phyloP scores from a whole-genome alignment of 1,140 invertebrate genomes.

The Sarcophaga peregrina region DNA sequence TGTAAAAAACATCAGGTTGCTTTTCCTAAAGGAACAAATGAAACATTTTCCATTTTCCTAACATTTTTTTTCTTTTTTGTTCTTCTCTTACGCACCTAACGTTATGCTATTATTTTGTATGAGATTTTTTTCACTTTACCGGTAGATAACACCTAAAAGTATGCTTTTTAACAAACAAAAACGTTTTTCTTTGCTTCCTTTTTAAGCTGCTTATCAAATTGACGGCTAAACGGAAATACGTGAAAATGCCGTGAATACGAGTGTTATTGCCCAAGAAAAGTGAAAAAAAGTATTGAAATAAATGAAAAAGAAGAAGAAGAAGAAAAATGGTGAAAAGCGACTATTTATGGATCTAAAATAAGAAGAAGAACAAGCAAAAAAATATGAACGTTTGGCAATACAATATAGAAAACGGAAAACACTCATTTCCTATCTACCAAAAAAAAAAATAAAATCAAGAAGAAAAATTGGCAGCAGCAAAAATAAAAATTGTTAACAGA shows the following conservation, averaged over 20 bases:
- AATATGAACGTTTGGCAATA: too few species aligned
- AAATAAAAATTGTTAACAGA: background rate
- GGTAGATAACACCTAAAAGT: background rate
- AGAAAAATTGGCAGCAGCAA: background rate
- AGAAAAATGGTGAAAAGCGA: background rate
- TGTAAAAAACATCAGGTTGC: too few species aligned
- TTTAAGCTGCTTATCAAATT: conserved; percentile 15
- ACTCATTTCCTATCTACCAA: background rate
- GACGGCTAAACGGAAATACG: conserved; percentile 8
- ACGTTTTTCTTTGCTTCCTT: background rate
- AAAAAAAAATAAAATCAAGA: background rate
- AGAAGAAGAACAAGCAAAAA: background rate
- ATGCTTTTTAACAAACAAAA: conserved; percentile 5
- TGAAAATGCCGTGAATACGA: background rate
- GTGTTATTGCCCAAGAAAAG: too few species aligned
- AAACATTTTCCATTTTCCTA: too few species aligned
- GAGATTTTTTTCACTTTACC: background rate
- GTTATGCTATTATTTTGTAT: background rate
- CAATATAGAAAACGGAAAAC: background rate
- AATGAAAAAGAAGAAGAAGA: too few species aligned
- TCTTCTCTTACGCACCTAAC: too few species aligned
- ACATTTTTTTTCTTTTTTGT: too few species aligned
- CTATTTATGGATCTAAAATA: background rate
- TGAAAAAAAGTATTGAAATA: too few species aligned
- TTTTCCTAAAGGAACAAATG: too few species aligned